A percentile compares a stretch with the other conserved stretches of the same genome.
These are phyloP conservation scores for Syngnathus floridae DNA, from an alignment of 2,113 vertebrate genomes.

Conservation along the genomic window DNA sequence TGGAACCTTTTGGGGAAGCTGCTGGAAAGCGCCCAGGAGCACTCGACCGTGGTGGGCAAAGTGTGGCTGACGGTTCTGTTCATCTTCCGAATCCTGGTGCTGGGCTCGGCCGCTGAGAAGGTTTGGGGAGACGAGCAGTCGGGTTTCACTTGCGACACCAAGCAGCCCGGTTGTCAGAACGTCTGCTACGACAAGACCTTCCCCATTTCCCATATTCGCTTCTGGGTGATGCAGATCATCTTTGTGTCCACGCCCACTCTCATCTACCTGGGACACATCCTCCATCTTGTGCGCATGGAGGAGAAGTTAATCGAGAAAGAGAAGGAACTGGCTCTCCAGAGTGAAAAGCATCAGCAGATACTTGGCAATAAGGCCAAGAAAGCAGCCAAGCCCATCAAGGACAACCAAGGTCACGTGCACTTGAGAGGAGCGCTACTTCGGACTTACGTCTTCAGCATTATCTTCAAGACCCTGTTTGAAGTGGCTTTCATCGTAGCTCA, in stretches of 20 bases:
- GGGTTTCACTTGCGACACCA: conserved; percentile 83
- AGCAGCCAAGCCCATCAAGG: conserved; percentile 40
- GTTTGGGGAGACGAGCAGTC: conserved; percentile 84
- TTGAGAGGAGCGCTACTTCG: conserved; percentile 75
- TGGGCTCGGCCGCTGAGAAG: conserved; percentile 78
- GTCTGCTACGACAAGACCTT: conserved; percentile 86
- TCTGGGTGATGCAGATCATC: conserved; percentile 92
- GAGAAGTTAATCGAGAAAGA: conserved; percentile 71
- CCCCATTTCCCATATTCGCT: conserved; percentile 86
- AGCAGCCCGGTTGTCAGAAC: conserved; percentile 84
- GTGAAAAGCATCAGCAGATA: conserved; percentile 56
- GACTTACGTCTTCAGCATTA: conserved; percentile 77
- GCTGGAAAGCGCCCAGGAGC: conserved; percentile 82
- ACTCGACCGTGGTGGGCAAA: conserved; percentile 83
- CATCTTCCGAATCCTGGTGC: conserved; percentile 82
- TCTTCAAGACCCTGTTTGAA: conserved; percentile 84
- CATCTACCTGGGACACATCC: conserved; percentile 83
- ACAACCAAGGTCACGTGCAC: conserved; percentile 66
- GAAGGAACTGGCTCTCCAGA: conserved; percentile 26
- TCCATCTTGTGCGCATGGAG: conserved; percentile 80
- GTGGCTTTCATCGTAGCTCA: conserved; percentile 81
- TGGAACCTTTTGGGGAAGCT: conserved; percentile 81
- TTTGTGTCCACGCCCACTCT: conserved; percentile 84
- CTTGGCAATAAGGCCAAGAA: conserved; percentile 40
- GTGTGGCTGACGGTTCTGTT: conserved; percentile 86